Conservation (phyloP, 2,113 vertebrate genomes). For the Paracanthobrama guichenoti region DNA sequence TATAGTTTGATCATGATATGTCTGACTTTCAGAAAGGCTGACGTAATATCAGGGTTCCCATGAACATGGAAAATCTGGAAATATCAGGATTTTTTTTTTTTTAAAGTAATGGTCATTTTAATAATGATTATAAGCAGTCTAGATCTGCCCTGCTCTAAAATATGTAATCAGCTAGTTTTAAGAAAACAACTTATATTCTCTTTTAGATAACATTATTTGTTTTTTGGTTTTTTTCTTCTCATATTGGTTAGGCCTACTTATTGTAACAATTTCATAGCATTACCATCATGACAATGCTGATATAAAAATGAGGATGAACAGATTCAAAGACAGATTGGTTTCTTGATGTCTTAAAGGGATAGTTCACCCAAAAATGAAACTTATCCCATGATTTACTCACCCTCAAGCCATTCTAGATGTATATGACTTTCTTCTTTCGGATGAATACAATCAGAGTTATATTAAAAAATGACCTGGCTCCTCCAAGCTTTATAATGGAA, state of each 20-base stretch:
- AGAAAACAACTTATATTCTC: no score
- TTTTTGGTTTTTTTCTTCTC: neutral
- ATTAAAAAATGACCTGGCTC: no score
- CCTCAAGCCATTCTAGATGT: no score
- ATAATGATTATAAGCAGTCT: neutral
- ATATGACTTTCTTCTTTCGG: no score
- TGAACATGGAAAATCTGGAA: neutral
- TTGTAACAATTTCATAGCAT: neutral
- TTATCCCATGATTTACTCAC: no score
- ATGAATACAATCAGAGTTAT: no score
- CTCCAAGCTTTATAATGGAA: no score
- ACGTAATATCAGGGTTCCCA: neutral
- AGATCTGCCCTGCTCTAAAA: neutral
- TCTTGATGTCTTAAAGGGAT: no score
- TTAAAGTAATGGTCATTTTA: neutral
- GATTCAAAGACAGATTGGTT: no score
- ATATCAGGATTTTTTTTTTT: neutral
- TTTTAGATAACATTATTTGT: no score
- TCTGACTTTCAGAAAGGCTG: neutral
- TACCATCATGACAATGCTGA: neutral
- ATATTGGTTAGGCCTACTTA: neutral
- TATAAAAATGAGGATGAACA: neutral
- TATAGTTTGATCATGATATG: constrained; percentile 10
- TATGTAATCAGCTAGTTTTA: neutral
- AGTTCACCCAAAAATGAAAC: no score